Conservation (phyloP, 2,797 vertebrate species). For the Cygnus olor region DNA sequence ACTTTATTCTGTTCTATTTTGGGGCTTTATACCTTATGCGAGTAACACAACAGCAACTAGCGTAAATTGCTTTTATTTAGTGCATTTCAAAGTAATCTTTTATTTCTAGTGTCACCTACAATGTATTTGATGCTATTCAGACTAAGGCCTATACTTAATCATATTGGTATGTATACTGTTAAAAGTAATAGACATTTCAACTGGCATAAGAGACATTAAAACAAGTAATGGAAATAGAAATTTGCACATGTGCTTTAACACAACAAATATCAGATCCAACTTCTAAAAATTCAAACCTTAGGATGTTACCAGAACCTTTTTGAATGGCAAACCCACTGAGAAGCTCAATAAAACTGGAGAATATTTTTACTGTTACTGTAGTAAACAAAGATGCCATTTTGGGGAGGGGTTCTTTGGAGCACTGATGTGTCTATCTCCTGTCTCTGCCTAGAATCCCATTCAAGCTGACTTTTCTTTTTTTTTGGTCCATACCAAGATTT, state of each 20-base stretch:
- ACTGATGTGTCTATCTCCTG: neutral
- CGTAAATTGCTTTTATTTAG: neutral
- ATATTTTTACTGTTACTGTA: neutral
- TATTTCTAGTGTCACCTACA: neutral
- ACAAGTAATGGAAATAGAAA: neutral
- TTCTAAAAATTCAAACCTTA: neutral
- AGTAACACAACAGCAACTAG: neutral
- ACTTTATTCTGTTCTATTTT: neutral
- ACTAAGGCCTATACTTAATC: neutral
- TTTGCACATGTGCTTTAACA: neutral
- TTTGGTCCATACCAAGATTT: neutral
- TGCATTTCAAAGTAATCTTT: neutral
- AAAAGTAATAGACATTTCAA: neutral
- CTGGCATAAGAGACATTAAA: neutral
- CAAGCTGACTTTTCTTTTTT: neutral
- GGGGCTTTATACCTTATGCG: neutral
- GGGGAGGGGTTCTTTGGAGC: neutral
- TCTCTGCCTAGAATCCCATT: neutral
- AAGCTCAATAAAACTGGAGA: neutral
- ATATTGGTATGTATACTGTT: neutral
- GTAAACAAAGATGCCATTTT: neutral
- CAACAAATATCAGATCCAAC: neutral
- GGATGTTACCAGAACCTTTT: neutral
- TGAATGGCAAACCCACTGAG: neutral
- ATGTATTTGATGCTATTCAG: neutral